Conservation (phyloP, 2,888 invertebrate genomes). For the Cephus spinipes region DNA sequence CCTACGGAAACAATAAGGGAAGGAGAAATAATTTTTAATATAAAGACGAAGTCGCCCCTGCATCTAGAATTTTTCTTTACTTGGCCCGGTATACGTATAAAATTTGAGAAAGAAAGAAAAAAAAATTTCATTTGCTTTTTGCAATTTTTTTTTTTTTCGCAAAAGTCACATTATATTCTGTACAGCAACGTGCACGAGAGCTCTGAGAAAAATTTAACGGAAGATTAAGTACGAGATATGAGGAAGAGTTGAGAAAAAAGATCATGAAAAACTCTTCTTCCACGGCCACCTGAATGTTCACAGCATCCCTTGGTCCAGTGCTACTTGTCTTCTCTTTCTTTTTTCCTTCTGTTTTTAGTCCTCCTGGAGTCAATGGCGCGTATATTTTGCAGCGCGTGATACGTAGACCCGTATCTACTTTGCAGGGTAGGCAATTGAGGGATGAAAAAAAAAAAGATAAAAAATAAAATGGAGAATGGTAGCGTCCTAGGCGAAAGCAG, state of each 20-base stretch:
- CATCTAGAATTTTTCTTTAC: not conserved
- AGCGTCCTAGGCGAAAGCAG: not conserved
- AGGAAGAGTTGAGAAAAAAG: not conserved
- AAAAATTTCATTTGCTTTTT: not conserved
- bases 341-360: not conserved
- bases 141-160: too few species aligned
- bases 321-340: not conserved
- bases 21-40: not conserved
- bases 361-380: not conserved
- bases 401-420: not conserved
- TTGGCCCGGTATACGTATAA: not conserved
- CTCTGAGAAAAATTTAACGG: not conserved
- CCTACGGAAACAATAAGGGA: not conserved
- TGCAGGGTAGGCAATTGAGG: not conserved
- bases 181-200: not conserved
- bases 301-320: not conserved
- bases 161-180: not conserved
- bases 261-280: not conserved
- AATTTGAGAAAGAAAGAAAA: not conserved
- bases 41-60: not conserved
- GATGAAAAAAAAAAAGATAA: not conserved
- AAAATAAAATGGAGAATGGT: not conserved
- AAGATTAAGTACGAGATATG: not conserved
- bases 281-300: not conserved
- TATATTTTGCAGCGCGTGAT: not conserved